Conservation (phyloP, 2,888 invertebrate species). For the Drosophila fulvimacula region DNA sequence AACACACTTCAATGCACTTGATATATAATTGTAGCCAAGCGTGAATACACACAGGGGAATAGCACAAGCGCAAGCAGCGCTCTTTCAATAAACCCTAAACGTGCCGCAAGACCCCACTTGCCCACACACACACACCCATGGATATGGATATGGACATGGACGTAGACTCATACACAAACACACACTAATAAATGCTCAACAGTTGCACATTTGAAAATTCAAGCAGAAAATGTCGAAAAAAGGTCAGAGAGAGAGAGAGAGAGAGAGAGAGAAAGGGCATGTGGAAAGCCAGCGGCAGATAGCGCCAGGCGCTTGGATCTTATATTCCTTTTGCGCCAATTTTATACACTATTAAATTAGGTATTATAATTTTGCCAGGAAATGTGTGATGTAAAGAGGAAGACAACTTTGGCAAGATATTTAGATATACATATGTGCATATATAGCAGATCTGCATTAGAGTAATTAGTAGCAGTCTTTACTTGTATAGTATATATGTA, state of each 20-base stretch:
- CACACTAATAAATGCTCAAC: conserved; percentile 59
- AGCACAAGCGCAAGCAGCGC: conserved; percentile 10
- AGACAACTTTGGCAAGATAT: not conserved
- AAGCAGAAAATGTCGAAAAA: conserved; percentile 42
- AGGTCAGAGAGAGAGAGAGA: conserved; percentile 19
- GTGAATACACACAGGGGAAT: conserved; percentile 47
- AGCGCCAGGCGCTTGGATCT: not conserved
- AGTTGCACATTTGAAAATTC: conserved; percentile 71
- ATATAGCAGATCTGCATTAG: no score
- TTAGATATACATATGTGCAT: no score
- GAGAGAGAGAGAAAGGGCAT: not conserved
- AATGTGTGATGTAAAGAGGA: not conserved
- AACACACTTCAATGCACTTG: conserved; percentile 47
- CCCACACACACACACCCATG: conserved; percentile 13
- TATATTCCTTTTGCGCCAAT: conserved; percentile 23
- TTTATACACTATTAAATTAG: not conserved
- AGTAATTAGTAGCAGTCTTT: no score
- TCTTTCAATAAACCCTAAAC: conserved; percentile 9
- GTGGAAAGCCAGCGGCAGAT: not conserved
- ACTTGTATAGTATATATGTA: no score
- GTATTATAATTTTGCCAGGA: not conserved
- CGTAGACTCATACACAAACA: not conserved
- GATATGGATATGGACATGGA: conserved; percentile 6
- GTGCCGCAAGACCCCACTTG: conserved; percentile 19
- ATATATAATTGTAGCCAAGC: conserved; percentile 60